Evolutionary conservation across 2,888 invertebrate species (phyloP), one percentile per base, ranked within the genome.

Genomic region (Piscicola geometra): DNA sequence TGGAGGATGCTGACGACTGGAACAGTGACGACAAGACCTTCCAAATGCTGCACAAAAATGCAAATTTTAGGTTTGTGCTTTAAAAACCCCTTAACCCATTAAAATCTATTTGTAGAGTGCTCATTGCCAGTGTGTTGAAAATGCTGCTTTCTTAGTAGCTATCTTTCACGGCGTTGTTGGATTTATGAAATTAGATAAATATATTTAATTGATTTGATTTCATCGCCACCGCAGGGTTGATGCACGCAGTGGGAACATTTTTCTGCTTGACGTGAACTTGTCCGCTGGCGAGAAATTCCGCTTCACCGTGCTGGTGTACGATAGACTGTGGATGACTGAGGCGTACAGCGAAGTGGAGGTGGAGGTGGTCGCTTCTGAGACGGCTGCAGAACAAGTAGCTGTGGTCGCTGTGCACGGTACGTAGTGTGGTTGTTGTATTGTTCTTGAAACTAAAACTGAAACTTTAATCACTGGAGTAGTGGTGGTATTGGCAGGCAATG

Each of bases 1-100:
- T 56, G 5, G n/a, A 56, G n/a, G 60, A 56, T 21, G 60, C 60
- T n/a, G 60, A 56, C n/a, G 60, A 56, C 25, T 56, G 25, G n/a
- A 5, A 5, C n/a, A 5, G 5, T 25, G 60, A 21, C 9, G n/a
- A 56, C 60, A 56, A 56, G n/a, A 56, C 60, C 21, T 56, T 15
- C 60, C 3, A 18, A 56, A 25, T 56, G 60, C 15, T 56, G 9
- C 15, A 15, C n/a, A 56, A 56, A 18, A 56, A 56, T n/a, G 15
- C 21, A 9, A 5, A 56, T 56, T 56, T 56, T 21, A 56, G 25
- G 60, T 47, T 47, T 9, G 50, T 47, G 9, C 50, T 47, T 47
- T 47, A 15, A 47, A n/a, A n/a, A n/a, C n/a, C n/a, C n/a, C n/a
- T n/a, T n/a, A n/a, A n/a, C n/a, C n/a, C n/a, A n/a, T n/a, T n/a